Base-by-base conservation (phyloP, 2,797 vertebrate genomes). In the Smutsia temminckii region DNA sequence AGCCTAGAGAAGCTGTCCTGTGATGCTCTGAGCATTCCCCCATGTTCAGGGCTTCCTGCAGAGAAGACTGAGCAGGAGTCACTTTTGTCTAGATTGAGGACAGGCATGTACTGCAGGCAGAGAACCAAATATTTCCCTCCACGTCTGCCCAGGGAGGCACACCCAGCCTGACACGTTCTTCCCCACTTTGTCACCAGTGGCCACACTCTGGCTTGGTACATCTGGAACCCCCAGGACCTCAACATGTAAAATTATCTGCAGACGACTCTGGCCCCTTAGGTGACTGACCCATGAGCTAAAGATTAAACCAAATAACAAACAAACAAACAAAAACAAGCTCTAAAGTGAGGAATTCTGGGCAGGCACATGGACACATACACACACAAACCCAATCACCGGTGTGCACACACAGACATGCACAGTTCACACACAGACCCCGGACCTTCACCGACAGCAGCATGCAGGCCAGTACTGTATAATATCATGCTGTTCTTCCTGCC, bases 301-400 rank as follows among this genome's bases (percentile, higher is more conserved):
- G 20, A 27, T 10, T 10, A 69, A 53, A 37, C 49, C 49, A 53
- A 64, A 63, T 40, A 89, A 25, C 9, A 79, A 55, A 37, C 61
- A 69, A 46, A 29, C 46, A 46, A 46, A 46, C 46, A 11, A 46
- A 46, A 46, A 46, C 46, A 46, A 46, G 46, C 46, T 46, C 34
- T 0, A 0, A 27, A 34, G 16, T 8, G 42, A 55, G 23, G 13
- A 27, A 72, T 8, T 21, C 18, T 4, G 68, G 53, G n/a, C 5
- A 55, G 20, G 64, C n/a, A 51, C 3, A 1, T 18, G 37, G 1
- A 6, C 25, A 14, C 2, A 3, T 1, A 0, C 4, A 20, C 20
- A 6, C 20, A 5, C 25, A 49, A 4, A 2, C 16, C 27, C 18
- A 25, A 12, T 46, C 46, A 46, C 46, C 10, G 23, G 61, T 61